Conservation (phyloP, 2,888 invertebrate genomes). For the Odontocerum albicorne region DNA sequence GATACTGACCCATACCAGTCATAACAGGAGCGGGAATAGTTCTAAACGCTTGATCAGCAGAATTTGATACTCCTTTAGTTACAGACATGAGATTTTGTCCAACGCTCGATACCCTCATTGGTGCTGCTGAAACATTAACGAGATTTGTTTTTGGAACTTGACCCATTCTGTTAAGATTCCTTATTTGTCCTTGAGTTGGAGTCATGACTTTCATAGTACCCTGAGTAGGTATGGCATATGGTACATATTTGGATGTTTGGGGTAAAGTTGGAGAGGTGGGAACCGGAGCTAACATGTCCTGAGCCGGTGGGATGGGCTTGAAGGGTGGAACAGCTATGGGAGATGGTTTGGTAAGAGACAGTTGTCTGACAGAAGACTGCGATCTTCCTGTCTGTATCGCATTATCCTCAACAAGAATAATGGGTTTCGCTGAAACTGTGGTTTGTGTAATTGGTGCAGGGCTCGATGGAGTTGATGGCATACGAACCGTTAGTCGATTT, state of each 20-base stretch:
- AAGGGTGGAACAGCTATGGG: conserved; percentile 74
- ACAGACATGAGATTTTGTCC: conserved; percentile 40
- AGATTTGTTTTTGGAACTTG: conserved; percentile 32
- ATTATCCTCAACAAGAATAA: conserved; percentile 45
- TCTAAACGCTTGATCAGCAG: conserved; percentile 53
- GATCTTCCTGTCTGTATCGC: conserved; percentile 39
- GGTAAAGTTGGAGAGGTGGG: conserved; percentile 47
- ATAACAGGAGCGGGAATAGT: conserved; percentile 27
- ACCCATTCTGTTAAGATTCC: conserved; percentile 34
- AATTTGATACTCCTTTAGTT: conserved; percentile 39
- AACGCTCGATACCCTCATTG: conserved; percentile 43
- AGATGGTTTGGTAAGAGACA: conserved; percentile 58
- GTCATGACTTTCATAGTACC: conserved; percentile 40
- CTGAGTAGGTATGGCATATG: conserved; percentile 51
- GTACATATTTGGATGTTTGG: conserved; percentile 50
- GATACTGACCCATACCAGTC: conserved; percentile 17
- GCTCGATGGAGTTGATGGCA: conserved; percentile 42
- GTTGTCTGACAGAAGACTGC: conserved; percentile 32
- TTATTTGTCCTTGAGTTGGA: conserved; percentile 38
- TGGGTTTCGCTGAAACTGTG: conserved; percentile 48
- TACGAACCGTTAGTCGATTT: conserved; percentile 54
- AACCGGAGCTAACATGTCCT: conserved; percentile 54
- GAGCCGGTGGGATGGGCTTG: conserved; percentile 72
- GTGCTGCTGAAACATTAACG: conserved; percentile 47
- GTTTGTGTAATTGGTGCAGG: conserved; percentile 47